These are phyloP conservation scores for Archips xylosteana DNA, from an alignment of 2,888 invertebrate genomes.

Conservation along the genomic window DNA sequence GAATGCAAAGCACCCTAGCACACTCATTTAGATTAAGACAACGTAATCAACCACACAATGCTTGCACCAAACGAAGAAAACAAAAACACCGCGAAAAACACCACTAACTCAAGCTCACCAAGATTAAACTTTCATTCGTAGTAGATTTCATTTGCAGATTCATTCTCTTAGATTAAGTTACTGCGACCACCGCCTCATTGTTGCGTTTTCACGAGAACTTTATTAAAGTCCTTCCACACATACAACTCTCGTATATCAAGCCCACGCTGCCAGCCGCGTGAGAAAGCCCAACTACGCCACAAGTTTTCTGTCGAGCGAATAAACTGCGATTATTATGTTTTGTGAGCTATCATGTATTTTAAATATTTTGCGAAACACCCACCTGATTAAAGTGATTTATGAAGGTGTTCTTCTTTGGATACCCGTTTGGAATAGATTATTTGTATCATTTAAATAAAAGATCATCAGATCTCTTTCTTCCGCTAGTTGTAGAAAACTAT, in stretches of 20 bases:
- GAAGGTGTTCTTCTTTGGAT: conserved; percentile 30
- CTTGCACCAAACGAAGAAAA: conserved; percentile 39
- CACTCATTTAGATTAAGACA: conserved; percentile 38
- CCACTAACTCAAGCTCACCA: conserved; percentile 48
- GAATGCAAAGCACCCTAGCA: neutral
- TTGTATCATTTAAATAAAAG: conserved; percentile 5
- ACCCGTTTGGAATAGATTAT: conserved; percentile 7
- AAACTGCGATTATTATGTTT: conserved; percentile 67
- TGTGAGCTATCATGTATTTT: conserved; percentile 61
- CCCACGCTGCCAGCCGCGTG: conserved; percentile 57
- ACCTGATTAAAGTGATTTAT: conserved; percentile 41
- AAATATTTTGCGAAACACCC: conserved; percentile 36
- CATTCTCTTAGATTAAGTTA: conserved; percentile 77
- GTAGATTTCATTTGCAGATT: conserved; percentile 73
- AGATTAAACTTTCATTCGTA: conserved; percentile 64
- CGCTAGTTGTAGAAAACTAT: neutral
- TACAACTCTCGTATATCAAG: conserved; percentile 62
- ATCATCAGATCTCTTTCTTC: neutral
- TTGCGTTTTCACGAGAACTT: conserved; percentile 75
- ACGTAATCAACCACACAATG: conserved; percentile 40
- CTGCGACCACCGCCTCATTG: conserved; percentile 67
- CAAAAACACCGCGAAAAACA: conserved; percentile 46
- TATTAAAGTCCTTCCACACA: conserved; percentile 72
- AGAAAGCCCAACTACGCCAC: conserved; percentile 51
- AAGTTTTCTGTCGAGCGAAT: conserved; percentile 62